Evolutionary conservation across 1,140 invertebrate genomes (phyloP), one percentile per base, ranked within the genome.

Genomic region (Chironomus striatipennis): DNA sequence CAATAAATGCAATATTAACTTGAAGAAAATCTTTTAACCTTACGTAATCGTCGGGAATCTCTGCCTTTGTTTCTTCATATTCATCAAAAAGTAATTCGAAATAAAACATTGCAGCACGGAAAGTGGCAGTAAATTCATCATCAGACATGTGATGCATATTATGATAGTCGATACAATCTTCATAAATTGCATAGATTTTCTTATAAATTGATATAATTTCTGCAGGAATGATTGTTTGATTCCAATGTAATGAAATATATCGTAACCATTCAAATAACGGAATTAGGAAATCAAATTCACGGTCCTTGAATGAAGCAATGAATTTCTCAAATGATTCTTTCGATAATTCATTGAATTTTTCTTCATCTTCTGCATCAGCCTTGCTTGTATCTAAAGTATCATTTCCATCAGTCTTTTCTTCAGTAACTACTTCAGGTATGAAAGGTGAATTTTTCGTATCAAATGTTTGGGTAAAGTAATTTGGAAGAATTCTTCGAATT

Each of bases 401-500:
- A 67, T 34, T 75, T 7, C 65, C 73, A 3, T 34, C 34, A 7
- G 17, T 67, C n/a, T 18, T 67, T 67, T 34, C 34, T 10, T 77
- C 75, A 21, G 73, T 74, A 12, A 67, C 75, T 65, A 73, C 74
- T 73, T 75, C 47, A 57, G 47, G 65, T 76, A n/a, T 10, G 70
- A 65, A 67, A 17, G 34, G 24, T 73, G 17, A 74, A 70, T 34
- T 8, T 12, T 74, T 12, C 42, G 21, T 10, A 70, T 73, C 17
- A 18, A 65, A 57, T 15, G 10, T 34, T 73, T 74, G 18, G 75
- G 72, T 64, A 5, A 89, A 81, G 76, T 84, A 82, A 42, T 80
- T 82, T 1, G 87, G 87, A 73, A 91, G 86, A 73, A 89, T 84
- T 79, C 86, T 81, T 77, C 84, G 81, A 34, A 91, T 78, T 15